Percentiles rank a stretch among this genome's conserved stretches.
phyloP scores from a whole-genome alignment of 2,113 vertebrate species.

The Grantiella picta region DNA sequence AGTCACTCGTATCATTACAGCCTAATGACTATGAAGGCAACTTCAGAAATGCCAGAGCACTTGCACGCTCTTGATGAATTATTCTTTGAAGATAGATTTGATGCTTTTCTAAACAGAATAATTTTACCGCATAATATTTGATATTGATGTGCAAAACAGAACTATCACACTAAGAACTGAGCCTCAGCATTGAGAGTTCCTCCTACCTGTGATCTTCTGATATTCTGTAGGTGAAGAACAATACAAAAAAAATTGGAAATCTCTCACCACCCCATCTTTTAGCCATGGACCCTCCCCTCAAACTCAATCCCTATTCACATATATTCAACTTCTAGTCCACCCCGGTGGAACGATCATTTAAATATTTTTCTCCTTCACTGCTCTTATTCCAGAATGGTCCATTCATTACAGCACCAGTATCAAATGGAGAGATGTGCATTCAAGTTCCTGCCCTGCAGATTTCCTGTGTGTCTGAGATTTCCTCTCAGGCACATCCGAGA shows the following conservation, averaged over 20 bases:
- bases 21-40: constrained; percentile 15
- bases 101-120: constrained; percentile 55
- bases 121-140: constrained; percentile 1
- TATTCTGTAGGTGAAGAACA: neutral
- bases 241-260: neutral
- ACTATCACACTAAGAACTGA: neutral
- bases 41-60: neutral
- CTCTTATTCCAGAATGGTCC: neutral
- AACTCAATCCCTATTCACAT: neutral
- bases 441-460: neutral
- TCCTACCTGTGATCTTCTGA: neutral
- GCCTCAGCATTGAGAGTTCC: neutral
- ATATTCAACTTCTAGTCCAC: neutral
- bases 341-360: neutral
- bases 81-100: constrained; percentile 44
- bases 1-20: constrained; percentile 1
- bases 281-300: neutral
- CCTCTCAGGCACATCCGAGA: neutral
- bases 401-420: accelerated
- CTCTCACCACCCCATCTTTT: neutral
- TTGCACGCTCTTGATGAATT: neutral
- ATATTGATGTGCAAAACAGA: constrained; percentile 13
- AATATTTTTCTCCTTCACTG: neutral
- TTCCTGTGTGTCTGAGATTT: neutral
- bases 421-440: neutral